Base-by-base conservation (phyloP, 2,888 invertebrate genomes). In the Therioaphis trifolii region DNA sequence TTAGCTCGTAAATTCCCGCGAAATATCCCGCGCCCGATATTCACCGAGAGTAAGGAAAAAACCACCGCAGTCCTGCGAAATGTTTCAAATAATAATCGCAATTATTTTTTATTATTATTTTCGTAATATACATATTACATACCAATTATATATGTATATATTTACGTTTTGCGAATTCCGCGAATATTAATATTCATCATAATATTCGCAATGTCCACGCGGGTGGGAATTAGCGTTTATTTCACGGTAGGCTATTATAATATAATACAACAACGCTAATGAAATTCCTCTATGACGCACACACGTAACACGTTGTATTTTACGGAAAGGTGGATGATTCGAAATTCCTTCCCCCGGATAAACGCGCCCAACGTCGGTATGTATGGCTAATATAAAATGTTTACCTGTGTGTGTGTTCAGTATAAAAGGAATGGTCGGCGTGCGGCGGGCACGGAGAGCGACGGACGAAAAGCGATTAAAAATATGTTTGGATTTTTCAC, bases 391-490 rank as follows among this genome's bases (percentile, higher is more conserved):
- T n/a, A n/a, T n/a, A n/a, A 35, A 35, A 3, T 35, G 7, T 35
- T 35, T 35, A 35, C 35, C 4, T 35, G 35, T 35, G 35, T 7
- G 35, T 35, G 35, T 35, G 7, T 35, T 5, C 35, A 35, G 4
- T 14, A 43, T 52, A 55, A 40, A 55, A 15, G 40, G 55, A 74
- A 74, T 74, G 11, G 40, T 11, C 7, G 49, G 27, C n/a, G 72
- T 12, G 24, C 49, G 27, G n/a, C n/a, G n/a, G n/a, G n/a, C n/a
- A n/a, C n/a, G n/a, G n/a, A n/a, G n/a, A 7, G 68, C 11, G 18
- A 49, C 40, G n/a, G n/a, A 27, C 46, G 27, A 52, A 72, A 72
- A 55, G 72, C 21, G 52, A 74, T 58, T 74, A 74, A 74, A 52
- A 72, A 29, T 72, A 74, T 18, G 74, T 15, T 58, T 35, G 40